phyloP scores from a whole-genome alignment of 2,888 invertebrate species.

The Drosophila mimica region DNA sequence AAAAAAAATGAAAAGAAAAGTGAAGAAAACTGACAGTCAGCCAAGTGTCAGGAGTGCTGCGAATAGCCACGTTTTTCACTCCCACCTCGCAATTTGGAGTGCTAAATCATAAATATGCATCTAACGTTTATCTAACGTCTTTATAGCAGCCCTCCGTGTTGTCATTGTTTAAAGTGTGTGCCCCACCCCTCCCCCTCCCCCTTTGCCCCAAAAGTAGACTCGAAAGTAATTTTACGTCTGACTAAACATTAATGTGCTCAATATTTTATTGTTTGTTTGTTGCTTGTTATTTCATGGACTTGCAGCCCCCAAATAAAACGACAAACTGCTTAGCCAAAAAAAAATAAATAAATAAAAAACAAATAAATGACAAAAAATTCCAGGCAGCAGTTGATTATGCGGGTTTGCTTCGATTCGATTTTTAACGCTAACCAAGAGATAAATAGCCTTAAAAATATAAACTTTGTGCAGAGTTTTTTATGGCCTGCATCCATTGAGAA shows the following conservation, averaged over 20 bases:
- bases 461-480: not conserved
- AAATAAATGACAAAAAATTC: conserved; percentile 33
- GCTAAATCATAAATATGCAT: conserved; percentile 82
- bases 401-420: conserved; percentile 56
- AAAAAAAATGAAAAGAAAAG: not conserved
- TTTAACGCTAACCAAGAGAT: conserved; percentile 24
- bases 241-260: conserved; percentile 85
- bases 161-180: conserved; percentile 75
- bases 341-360: not conserved
- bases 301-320: conserved; percentile 26
- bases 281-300: conserved; percentile 63
- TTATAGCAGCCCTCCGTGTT: conserved; percentile 61
- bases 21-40: conserved; percentile 55
- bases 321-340: conserved; percentile 40
- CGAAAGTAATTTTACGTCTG: conserved; percentile 85
- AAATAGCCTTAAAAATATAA: conserved; percentile 12
- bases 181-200: conserved; percentile 7
- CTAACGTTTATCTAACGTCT: conserved; percentile 79
- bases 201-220: conserved; percentile 76
- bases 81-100: conserved; percentile 39
- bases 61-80: conserved; percentile 38
- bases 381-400: conserved; percentile 68
- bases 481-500: too few relatives aligned
- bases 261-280: conserved; percentile 85
- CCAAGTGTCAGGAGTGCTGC: conserved; percentile 42